These are phyloP conservation scores for Microplitis demolitor DNA, from an alignment of 1,140 invertebrate species.

Conservation along the genomic window DNA sequence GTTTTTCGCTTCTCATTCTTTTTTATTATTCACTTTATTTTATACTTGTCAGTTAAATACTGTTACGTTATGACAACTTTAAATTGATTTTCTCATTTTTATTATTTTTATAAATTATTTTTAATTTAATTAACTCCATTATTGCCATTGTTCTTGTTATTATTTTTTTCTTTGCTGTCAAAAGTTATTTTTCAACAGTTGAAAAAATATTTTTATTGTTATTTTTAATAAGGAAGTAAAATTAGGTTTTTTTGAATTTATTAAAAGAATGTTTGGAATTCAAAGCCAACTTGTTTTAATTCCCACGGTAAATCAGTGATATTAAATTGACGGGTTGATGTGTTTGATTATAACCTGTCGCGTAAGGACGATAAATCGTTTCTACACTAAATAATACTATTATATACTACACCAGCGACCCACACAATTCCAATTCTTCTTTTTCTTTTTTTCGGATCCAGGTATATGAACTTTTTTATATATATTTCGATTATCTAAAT, in stretches of 20 bases:
- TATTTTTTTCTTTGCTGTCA: no score
- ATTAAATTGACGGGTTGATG: conserved; percentile 56
- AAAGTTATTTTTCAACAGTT: not conserved
- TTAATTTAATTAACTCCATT: no score
- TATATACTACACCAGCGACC: conserved; percentile 29
- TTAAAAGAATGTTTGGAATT: conserved; percentile 37
- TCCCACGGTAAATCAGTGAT: conserved; percentile 59
- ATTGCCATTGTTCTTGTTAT: no score
- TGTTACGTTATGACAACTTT: no score
- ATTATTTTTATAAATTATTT: no score
- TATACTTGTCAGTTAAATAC: no score
- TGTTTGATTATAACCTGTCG: conserved; percentile 59
- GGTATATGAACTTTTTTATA: conserved; percentile 1
- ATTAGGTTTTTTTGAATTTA: not conserved
- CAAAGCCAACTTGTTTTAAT: conserved; percentile 45
- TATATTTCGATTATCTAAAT: conserved; percentile 2
- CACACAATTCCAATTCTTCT: conserved; percentile 11
- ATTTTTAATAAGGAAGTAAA: not conserved
- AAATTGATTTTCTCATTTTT: no score
- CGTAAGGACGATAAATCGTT: conserved; percentile 54
- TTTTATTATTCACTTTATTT: no score
- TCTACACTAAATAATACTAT: no score
- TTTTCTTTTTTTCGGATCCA: conserved; percentile 14
- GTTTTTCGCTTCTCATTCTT: no score
- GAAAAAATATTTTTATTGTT: not conserved